Base-by-base conservation (phyloP, 2,113 vertebrate species). In the Hippocampus barbouri region DNA sequence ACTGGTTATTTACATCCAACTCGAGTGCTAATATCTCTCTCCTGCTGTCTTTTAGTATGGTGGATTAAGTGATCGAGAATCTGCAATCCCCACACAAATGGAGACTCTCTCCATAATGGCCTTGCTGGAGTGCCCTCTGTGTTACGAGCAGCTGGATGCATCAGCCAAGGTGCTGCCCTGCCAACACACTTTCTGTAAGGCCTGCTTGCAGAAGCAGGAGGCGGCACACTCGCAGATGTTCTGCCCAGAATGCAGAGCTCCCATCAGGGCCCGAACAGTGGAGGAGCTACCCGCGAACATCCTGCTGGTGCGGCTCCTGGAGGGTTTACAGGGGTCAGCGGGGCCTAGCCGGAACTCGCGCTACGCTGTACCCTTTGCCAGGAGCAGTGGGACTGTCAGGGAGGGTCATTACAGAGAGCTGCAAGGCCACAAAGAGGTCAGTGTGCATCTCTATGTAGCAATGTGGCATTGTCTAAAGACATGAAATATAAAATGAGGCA, bases 121-220 rank as follows among this genome's bases (percentile, higher is more conserved):
- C 83, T 84, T 97, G 76, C 77, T 97, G 90, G 93, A 97, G 81
- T 98, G 97, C 77, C 94, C 96, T 0, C 89, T 96, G 87, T 98
- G 96, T 87, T 89, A 91, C 10, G 91, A 95, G 69, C 94, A 90
- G 81, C 92, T 98, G 40, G 95, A 96, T 2, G 89, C 79, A 79
- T 94, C 94, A 0, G 95, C 96, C 1, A 97, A 94, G 86, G 95
- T 98, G 67, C 90, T 98, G 62, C 96, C 97, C n/a, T 98, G 97
- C 91, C 96, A 98, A 88, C 96, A 97, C 87, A 97, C 95, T 0
- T 97, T 98, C 93, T 98, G 96, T 81, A 89, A 93, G 75, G 86
- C 94, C 47, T 98, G 96, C 76, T 91, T 98, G 65, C 95, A 94
- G 88, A 91, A 89, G 80, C 94, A 94, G 69, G 89, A 94, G 85